Base-by-base conservation (phyloP, 1,140 invertebrate genomes). In the Tetranychus cinnabarinus region DNA sequence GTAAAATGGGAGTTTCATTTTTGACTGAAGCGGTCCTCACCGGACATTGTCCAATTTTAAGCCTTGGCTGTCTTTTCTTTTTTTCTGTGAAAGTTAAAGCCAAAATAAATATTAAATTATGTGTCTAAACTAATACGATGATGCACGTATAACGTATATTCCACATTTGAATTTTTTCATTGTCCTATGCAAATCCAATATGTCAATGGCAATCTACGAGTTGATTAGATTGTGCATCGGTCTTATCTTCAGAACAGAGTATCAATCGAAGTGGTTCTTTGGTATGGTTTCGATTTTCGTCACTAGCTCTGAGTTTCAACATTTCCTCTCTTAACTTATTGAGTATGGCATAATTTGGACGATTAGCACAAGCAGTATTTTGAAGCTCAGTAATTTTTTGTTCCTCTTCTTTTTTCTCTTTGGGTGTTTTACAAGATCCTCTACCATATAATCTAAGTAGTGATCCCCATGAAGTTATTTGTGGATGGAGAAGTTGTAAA, bases 381-480 rank as follows among this genome's bases (percentile, higher is more conserved):
- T 91, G 87, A 10, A 95, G 74, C 48, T 88, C 77, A 1, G 88
- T 93, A 46, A 95, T 92, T 75, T 91, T 56, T 36, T 56, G 55
- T 36, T 56, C 55, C 85, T 92, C 83, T 67, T 86, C 79, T 68
- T 95, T 96, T 72, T 90, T 91, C 68, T 93, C 89, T 71, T 89
- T 89, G 65, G 90, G 83, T 62, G 82, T 86, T 71, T 90, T 92
- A 5, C 91, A 84, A 6, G 88, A 91, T 36, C 84, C 80, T 66
- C 87, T 90, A 50, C 90, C 90, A 72, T 97, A 97, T 33, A 97
- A 76, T 10, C 89, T 78, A 7, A 97, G 72, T 36, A 97, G 76
- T 0, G 89, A 91, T 47, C 91, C 91, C 88, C 91, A 96, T n/a
- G 83, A 89, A 12, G 79, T 81, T 47, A 96, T 86, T 69, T 96